Percentiles rank a stretch among this genome's conserved stretches.
These are phyloP conservation scores for Agrochola macilenta DNA, from an alignment of 2,888 invertebrate genomes.

Conservation along the genomic window DNA sequence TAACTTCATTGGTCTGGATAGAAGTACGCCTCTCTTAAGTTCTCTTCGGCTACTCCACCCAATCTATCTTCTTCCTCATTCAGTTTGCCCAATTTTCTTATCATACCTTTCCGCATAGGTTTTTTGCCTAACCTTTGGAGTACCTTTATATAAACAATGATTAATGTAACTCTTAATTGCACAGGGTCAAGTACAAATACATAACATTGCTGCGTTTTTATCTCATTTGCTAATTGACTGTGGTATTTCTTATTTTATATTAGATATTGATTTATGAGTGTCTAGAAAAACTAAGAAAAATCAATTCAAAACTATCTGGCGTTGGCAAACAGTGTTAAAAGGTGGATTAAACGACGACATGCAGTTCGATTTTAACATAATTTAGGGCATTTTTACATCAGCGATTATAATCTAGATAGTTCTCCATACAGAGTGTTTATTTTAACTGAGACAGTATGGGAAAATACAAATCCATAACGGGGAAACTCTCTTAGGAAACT, in stretches of 20 bases:
- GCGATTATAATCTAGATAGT: not conserved
- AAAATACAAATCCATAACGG: not conserved
- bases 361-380: not conserved
- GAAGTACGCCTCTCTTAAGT: not conserved
- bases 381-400: not conserved
- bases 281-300: not conserved
- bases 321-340: no score
- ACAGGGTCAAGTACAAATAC: slow-evolving; percentile 25
- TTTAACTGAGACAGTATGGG: not conserved
- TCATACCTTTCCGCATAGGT: not conserved
- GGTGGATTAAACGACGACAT: not conserved
- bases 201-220: not conserved
- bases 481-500: not conserved
- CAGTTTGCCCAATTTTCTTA: not conserved
- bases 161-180: slow-evolving; percentile 21
- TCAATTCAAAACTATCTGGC: not conserved
- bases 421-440: not conserved
- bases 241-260: not conserved
- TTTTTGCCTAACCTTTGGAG: not conserved
- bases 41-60: not conserved
- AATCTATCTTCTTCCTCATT: not conserved
- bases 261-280: not conserved
- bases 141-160: not conserved
- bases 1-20: not conserved
- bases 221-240: slow-evolving; percentile 11